Conservation (phyloP, 1,140 invertebrate species). For the Ridgeia piscesae region DNA sequence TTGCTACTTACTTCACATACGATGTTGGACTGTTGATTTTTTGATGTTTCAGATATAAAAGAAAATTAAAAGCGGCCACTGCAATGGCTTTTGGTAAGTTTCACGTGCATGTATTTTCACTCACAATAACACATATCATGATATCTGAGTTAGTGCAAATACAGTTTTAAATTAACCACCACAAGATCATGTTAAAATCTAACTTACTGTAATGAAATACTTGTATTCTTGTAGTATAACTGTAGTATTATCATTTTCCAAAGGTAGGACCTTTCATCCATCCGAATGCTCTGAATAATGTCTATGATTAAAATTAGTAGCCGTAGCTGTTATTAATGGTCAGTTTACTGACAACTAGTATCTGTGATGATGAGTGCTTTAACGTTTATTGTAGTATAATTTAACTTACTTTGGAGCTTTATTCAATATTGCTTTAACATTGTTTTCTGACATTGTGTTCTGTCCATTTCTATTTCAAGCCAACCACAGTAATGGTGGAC, state of each 20-base stretch:
- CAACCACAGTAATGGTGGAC: background rate
- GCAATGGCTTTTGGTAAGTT: slow-evolving; percentile 84
- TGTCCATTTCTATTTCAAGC: slow-evolving; percentile 3
- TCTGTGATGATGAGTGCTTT: too few species aligned
- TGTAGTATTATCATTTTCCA: background rate
- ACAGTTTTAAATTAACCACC: background rate
- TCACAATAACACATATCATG: too few species aligned
- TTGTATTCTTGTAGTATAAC: background rate
- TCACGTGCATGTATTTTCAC: background rate
- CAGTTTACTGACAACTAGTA: background rate
- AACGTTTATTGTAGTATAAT: too few species aligned
- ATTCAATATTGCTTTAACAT: background rate
- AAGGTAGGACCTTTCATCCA: background rate
- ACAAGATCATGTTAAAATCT: background rate
- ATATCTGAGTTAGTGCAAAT: too few species aligned
- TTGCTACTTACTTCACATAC: too few species aligned
- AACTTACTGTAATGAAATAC: background rate
- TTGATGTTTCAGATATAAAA: slow-evolving; percentile 65
- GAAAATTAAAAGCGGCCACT: slow-evolving; percentile 90
- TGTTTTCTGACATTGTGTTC: background rate
- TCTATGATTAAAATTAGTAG: background rate
- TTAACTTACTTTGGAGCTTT: too few species aligned
- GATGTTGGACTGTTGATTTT: too few species aligned
- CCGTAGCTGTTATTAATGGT: background rate
- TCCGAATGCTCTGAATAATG: background rate